Evolutionary conservation across 2,797 vertebrate genomes (phyloP).

Genomic region (Amniataba percoides): DNA sequence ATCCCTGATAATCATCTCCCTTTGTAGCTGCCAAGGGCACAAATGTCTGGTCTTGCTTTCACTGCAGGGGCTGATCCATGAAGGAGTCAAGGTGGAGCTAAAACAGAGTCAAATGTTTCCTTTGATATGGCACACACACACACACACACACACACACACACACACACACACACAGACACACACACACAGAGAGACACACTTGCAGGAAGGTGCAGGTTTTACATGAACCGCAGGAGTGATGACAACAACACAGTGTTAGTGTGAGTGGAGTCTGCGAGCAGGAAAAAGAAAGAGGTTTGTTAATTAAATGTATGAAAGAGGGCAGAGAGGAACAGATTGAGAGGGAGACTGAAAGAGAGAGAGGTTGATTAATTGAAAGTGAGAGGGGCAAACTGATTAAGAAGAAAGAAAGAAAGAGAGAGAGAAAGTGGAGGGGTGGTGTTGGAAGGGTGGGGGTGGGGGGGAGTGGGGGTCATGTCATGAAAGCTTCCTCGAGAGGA

Average conservation of each 20-base stretch:
- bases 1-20: slow-evolving; percentile 69
- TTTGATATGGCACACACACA: slow-evolving; percentile 30
- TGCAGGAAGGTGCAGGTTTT: slow-evolving; percentile 40
- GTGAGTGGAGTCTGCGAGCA: slow-evolving; percentile 36
- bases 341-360: slow-evolving; percentile 12
- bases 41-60: slow-evolving; percentile 60
- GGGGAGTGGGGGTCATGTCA: slow-evolving; percentile 42
- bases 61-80: slow-evolving; percentile 49
- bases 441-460: too few relatives aligned
- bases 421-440: too few relatives aligned
- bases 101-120: slow-evolving; percentile 54
- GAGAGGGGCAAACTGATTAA: slow-evolving; percentile 55
- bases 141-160: slow-evolving; percentile 5
- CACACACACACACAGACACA: slow-evolving; percentile 8
- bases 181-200: slow-evolving; percentile 4
- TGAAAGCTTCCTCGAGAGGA: slow-evolving; percentile 63
- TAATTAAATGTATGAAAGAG: slow-evolving; percentile 55
- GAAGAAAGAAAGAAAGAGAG: slow-evolving; percentile 11
- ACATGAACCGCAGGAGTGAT: slow-evolving; percentile 48
- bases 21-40: slow-evolving; percentile 69
- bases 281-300: slow-evolving; percentile 33
- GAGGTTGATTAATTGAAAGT: slow-evolving; percentile 48
- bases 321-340: slow-evolving; percentile 45
- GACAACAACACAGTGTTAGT: slow-evolving; percentile 43
- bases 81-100: slow-evolving; percentile 63